Conservation (phyloP, 2,113 vertebrate species). For the Anthoscopus minutus region DNA sequence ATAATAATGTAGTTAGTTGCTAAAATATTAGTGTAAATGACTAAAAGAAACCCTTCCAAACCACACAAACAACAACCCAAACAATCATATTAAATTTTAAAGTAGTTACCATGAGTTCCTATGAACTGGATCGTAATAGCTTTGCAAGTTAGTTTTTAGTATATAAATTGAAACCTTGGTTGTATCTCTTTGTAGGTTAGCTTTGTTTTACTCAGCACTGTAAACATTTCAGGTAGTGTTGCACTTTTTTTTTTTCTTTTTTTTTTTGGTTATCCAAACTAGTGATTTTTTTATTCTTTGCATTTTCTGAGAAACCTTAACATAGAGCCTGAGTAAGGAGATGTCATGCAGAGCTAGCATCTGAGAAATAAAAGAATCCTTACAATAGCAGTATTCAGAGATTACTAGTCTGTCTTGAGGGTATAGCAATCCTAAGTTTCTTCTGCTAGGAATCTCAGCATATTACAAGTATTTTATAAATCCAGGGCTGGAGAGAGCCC, state of each 20-base stretch:
- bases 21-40: background rate
- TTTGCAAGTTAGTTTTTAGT: background rate
- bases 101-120: background rate
- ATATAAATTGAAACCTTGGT: background rate
- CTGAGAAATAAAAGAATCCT: background rate
- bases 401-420: background rate
- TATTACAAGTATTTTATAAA: background rate
- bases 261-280: background rate
- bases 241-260: background rate
- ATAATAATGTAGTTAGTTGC: background rate
- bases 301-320: background rate
- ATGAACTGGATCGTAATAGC: background rate
- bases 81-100: background rate
- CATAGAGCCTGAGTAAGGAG: background rate
- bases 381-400: background rate
- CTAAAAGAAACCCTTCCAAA: accelerated
- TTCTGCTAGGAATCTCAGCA: background rate
- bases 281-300: background rate
- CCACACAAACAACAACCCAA: background rate
- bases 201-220: background rate
- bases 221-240: background rate
- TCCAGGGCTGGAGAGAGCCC: background rate
- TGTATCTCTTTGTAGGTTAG: background rate
- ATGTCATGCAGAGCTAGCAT: background rate
- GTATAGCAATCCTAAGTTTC: background rate